These are phyloP conservation scores for Ia io DNA, from an alignment of 2,113 vertebrate species.

Conservation along the genomic window DNA sequence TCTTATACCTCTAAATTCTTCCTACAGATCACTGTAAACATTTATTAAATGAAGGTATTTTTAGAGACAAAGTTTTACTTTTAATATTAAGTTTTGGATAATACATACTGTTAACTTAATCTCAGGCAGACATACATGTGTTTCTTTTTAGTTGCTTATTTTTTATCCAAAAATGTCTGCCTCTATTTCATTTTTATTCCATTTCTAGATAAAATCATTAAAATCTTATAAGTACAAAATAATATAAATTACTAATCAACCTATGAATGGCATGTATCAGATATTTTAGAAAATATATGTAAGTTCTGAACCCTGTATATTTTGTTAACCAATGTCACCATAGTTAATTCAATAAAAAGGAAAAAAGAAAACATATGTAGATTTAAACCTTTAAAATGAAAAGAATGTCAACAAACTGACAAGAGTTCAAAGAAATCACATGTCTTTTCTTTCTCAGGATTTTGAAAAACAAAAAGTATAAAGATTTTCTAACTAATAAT, in stretches of 20 bases:
- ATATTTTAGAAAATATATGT: neutral
- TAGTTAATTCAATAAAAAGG: neutral
- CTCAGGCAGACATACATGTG: neutral
- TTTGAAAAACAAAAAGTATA: constrained; percentile 39
- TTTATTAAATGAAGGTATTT: constrained; percentile 1
- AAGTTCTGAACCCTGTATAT: neutral
- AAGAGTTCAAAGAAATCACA: neutral
- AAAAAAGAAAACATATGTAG: neutral
- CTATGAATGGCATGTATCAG: neutral
- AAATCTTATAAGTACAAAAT: neutral
- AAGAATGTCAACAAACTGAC: neutral
- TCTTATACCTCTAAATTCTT: neutral
- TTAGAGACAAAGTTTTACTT: neutral
- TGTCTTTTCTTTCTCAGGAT: neutral
- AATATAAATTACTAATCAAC: neutral
- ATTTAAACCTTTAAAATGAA: neutral
- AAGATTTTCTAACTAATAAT: constrained; percentile 47
- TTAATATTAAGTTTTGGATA: constrained; percentile 37
- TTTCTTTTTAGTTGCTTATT: constrained; percentile 2
- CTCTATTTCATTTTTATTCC: constrained; percentile 18
- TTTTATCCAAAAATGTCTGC: neutral
- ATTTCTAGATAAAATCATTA: constrained; percentile 28
- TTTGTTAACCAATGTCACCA: neutral
- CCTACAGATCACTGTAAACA: constrained; percentile 8
- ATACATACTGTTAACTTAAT: neutral